phyloP scores from a whole-genome alignment of 2,888 invertebrate species.

The Noctuana brunneofusca region DNA sequence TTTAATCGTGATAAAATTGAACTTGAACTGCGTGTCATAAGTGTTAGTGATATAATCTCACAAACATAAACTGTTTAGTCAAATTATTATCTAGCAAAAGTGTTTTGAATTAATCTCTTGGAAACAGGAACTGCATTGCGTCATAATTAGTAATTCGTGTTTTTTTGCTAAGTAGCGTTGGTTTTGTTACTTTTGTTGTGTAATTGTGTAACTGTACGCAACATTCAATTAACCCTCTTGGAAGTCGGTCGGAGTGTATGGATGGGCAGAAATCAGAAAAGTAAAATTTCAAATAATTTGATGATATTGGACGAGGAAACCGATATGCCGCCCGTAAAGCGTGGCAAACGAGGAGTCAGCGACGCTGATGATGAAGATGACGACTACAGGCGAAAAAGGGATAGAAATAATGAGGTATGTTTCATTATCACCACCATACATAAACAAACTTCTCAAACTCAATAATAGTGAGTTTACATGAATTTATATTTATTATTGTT shows the following conservation, averaged over 20 bases:
- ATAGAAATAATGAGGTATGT: constrained; percentile 91
- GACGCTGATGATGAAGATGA: constrained; percentile 87
- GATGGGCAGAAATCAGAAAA: neutral
- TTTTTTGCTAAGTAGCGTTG: neutral
- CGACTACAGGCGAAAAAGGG: constrained; percentile 88
- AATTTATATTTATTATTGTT: too few relatives aligned
- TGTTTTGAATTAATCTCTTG: too few relatives aligned
- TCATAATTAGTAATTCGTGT: too few relatives aligned
- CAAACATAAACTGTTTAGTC: neutral
- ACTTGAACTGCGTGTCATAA: neutral
- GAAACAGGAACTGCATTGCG: too few relatives aligned
- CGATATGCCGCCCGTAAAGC: constrained; percentile 72
- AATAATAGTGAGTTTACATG: too few relatives aligned
- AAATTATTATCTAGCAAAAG: neutral
- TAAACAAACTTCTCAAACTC: neutral
- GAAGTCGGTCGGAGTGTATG: neutral
- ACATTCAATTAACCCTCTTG: neutral
- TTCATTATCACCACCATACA: neutral
- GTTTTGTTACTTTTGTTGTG: neutral
- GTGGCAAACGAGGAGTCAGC: constrained; percentile 71
- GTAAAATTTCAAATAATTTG: constrained; percentile 44
- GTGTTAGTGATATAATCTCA: neutral
- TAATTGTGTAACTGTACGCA: neutral
- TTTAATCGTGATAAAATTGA: neutral
- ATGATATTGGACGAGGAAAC: constrained; percentile 68